Base-by-base conservation (phyloP, 2,113 vertebrate species). In the Prietella phreatophila region DNA sequence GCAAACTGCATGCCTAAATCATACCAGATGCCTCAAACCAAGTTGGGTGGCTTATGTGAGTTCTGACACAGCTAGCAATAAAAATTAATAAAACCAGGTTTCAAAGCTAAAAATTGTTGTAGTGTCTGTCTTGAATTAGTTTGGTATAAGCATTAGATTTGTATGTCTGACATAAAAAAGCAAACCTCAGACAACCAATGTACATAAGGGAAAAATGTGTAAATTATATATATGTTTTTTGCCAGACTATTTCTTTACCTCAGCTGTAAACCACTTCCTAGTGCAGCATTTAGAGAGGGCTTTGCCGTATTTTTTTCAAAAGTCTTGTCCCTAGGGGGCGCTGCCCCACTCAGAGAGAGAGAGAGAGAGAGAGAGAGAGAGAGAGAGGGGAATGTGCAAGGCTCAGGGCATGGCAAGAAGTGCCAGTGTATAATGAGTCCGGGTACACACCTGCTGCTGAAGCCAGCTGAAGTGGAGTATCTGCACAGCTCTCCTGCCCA, bases 401-500 rank as follows among this genome's bases (percentile, higher is more conserved):
- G 14, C 20, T 86, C 58, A 14, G 65, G 33, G 63, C 39, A 17
- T 17, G 50, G 76, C 42, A 78, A 84, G 61, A n/a, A 58, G 79
- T 73, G 80, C 27, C 67, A 63, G 50, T 33, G 79, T 89, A 67
- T 30, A 53, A 63, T 22, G 79, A 9, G 71, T 47, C 58, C 47
- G 84, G 81, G 60, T 69, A 88, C 95, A 89, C 94, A 99, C 98
- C 98, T 92, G 98, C 98, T 20, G 98, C 97, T 0, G 98, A 99
- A 19, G 98, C 98, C 92, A 99, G 95, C 94, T 99, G 98, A 58
- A 99, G 93, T 0, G 98, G 98, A 0, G 97, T 98, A 93, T 99
- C 98, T 0, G 97, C 96, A 0, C 95, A 97, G 91, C 95, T 98
- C 93, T 98, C 97, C 89, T 99, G 98, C 0, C 97, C 96, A 0